phyloP scores from a whole-genome alignment of 2,888 invertebrate species.

The Dryobota labecula region DNA sequence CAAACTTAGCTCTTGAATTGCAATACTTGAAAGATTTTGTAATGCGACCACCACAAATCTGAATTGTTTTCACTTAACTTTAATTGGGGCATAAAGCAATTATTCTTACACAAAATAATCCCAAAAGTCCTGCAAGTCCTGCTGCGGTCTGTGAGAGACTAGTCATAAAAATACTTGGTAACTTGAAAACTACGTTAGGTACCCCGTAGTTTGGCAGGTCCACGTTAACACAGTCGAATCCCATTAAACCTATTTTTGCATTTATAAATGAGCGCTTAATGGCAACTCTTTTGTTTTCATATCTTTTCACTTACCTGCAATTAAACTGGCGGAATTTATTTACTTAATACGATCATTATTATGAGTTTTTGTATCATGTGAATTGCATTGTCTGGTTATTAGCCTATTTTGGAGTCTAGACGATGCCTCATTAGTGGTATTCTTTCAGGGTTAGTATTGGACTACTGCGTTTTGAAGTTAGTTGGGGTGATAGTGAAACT shows the following conservation, averaged over 20 bases:
- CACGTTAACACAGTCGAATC: conserved; percentile 55
- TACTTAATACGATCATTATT: conserved; percentile 27
- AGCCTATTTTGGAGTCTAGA: background rate
- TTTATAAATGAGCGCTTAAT: conserved; percentile 79
- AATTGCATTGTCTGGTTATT: conserved; percentile 10
- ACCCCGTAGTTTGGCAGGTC: conserved; percentile 60
- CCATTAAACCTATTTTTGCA: conserved; percentile 76
- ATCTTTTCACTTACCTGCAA: conserved; percentile 70
- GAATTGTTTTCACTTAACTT: no score
- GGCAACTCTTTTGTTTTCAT: conserved; percentile 74
- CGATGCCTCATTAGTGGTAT: background rate
- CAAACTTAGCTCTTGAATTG: no score
- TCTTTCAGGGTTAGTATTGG: background rate
- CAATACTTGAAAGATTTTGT: no score
- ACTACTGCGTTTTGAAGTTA: no score
- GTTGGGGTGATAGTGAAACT: no score
- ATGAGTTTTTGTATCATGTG: conserved; percentile 4
- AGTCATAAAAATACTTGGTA: background rate
- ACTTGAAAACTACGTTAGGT: background rate
- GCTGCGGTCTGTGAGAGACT: no score
- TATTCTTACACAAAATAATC: no score
- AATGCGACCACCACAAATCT: no score
- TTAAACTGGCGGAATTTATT: conserved; percentile 56
- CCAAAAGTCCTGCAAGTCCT: no score
- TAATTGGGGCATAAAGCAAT: no score